Evolutionary conservation across 2,797 vertebrate species (phyloP).

Genomic region (Argya squamiceps): DNA sequence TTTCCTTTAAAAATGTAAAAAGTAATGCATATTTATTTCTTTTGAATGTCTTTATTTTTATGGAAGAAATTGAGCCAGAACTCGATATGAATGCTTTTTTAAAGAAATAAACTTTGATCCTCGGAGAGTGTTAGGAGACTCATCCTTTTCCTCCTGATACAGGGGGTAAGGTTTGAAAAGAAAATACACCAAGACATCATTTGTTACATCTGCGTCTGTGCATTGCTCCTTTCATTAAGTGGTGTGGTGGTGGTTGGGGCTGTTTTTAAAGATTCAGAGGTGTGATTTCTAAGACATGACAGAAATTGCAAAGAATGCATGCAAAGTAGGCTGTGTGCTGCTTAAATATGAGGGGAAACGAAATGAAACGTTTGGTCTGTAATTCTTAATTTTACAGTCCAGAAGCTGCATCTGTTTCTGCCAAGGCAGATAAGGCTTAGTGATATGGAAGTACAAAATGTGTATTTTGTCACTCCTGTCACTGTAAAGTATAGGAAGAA

Average conservation of each 20-base stretch:
- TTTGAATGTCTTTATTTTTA: not conserved
- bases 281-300: not conserved
- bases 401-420: not conserved
- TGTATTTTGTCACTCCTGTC: not conserved
- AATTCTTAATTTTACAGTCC: not conserved
- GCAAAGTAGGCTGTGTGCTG: not conserved
- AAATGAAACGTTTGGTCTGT: not conserved
- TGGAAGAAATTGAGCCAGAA: not conserved
- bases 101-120: not conserved
- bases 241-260: rapidly evolving
- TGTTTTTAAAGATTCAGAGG: not conserved
- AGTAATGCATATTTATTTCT: not conserved
- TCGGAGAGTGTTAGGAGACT: not conserved
- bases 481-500: not conserved
- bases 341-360: not conserved
- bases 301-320: not conserved
- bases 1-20: not conserved
- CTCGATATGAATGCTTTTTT: not conserved
- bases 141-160: not conserved
- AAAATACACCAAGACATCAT: not conserved
- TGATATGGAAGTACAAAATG: not conserved
- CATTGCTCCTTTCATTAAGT: not conserved
- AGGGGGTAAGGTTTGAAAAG: not conserved
- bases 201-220: not conserved
- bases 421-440: not conserved